Evolutionary conservation across 2,113 vertebrate genomes (phyloP), one percentile per base, ranked within the genome.

Genomic region (Bos indicus): DNA sequence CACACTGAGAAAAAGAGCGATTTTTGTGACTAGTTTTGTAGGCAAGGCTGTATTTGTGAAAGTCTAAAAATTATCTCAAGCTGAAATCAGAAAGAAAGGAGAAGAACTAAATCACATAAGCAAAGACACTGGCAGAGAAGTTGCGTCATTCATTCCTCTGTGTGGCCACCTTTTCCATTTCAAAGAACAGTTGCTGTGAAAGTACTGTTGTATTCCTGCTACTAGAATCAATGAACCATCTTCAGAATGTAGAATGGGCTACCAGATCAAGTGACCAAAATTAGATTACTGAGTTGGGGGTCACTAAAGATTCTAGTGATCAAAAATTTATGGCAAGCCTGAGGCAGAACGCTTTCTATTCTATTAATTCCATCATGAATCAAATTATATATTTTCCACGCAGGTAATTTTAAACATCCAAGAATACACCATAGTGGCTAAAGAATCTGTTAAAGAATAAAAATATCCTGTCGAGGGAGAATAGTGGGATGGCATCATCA

Each of bases 131-230:
- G 36, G 40, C 1, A 0, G n/a, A 92, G 23, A 96, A 74, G 80
- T 12, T 15, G 17, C 40, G 28, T 15, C 40, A 43, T 17, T 8
- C 7, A 43, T 17, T 8, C 7, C 15, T 43, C 2, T 16, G 30
- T 9, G 19, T 90, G 28, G 67, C 25, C 84, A 57, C 54, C 25
- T 80, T 84, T 88, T 80, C 83, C 40, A 16, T 60, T 36, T 83
- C 51, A 56, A 54, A 60, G 12, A 82, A 62, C 7, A 14, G 15
- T 43, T 6, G 6, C 26, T n/a, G 2, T 23, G 21, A 77, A 15
- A 80, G 6, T 15, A 30, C 4, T 56, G 1, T 19, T 14, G 51
- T 1, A 33, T 33, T 13, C 33, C 46, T 0, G 1, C 57, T 30
- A 15, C 17, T 3, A 77, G 59, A 71, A 30, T 14, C 26, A 10